phyloP scores from a whole-genome alignment of 2,888 invertebrate species.

The Antitype chi region DNA sequence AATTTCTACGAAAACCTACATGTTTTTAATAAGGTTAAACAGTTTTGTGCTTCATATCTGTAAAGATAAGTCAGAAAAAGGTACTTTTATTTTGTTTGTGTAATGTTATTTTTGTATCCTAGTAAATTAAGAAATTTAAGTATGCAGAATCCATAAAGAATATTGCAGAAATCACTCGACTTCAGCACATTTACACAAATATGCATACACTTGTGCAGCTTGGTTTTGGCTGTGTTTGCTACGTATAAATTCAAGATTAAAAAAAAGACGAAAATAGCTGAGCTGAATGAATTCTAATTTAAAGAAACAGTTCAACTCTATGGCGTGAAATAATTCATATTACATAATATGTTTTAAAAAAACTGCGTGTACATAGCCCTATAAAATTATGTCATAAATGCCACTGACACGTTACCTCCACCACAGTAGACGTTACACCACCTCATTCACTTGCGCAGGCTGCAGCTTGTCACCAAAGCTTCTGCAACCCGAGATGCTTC shows the following conservation, averaged over 20 bases:
- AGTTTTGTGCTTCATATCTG: not conserved
- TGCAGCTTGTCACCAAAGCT: slow-evolving; percentile 72
- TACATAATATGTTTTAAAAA: not conserved
- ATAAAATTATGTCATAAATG: not conserved
- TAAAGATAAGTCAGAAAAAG: not conserved
- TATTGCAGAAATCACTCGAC: not conserved
- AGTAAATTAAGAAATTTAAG: not conserved
- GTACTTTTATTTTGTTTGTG: not conserved
- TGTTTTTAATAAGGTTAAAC: not conserved
- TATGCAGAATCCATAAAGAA: not conserved
- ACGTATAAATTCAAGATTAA: not conserved
- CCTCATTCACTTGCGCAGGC: slow-evolving; percentile 30
- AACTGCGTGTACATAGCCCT: not conserved
- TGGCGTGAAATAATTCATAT: not conserved
- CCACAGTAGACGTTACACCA: slow-evolving; percentile 10
- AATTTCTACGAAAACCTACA: slow-evolving; percentile 5
- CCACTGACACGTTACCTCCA: not conserved
- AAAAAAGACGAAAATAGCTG: not conserved
- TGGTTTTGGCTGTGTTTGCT: slow-evolving; percentile 5
- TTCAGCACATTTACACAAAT: slow-evolving; percentile 9
- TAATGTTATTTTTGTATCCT: slow-evolving; percentile 1
- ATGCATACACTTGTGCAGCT: slow-evolving; percentile 12
- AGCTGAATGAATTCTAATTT: not conserved
- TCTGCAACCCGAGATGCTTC: slow-evolving; percentile 80
- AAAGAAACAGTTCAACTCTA: not conserved